These are phyloP conservation scores for Toxostoma redivivum DNA, from an alignment of 2,113 vertebrate species.

Conservation along the genomic window DNA sequence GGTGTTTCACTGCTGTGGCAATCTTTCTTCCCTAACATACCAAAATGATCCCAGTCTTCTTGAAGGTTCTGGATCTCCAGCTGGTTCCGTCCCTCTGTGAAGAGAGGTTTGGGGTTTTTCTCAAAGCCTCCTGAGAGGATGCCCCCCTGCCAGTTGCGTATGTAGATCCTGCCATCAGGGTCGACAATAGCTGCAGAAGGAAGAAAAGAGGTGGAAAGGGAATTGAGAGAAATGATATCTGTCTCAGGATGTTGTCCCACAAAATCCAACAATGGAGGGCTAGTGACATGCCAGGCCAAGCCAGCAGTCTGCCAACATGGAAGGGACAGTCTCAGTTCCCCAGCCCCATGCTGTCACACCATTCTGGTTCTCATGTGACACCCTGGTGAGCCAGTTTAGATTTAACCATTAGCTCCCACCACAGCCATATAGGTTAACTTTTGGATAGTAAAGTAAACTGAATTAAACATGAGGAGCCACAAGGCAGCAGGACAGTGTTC, in stretches of 20 bases:
- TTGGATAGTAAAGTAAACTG: not conserved
- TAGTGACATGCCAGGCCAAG: not conserved
- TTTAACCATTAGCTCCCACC: not conserved
- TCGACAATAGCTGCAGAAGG: conserved; percentile 82
- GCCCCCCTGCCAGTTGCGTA: conserved; percentile 91
- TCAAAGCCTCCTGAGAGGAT: conserved; percentile 95
- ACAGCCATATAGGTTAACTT: not conserved
- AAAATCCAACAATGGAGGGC: accelerated
- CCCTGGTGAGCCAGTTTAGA: not conserved
- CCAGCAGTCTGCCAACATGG: not conserved
- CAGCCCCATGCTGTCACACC: not conserved
- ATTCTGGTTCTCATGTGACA: accelerated
- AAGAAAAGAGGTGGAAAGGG: not conserved
- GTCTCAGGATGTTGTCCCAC: not conserved
- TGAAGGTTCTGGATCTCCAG: conserved; percentile 95
- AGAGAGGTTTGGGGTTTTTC: conserved; percentile 98
- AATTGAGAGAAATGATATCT: not conserved
- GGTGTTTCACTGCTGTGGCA: accelerated
- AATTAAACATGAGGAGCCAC: not conserved
- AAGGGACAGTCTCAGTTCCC: not conserved
- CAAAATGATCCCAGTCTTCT: conserved; percentile 98
- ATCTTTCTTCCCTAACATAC: conserved; percentile 67
- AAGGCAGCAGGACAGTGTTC: not conserved
- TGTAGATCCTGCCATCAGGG: conserved; percentile 92
- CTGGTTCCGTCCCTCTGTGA: conserved; percentile 93